These are phyloP conservation scores for Eubucco bourcierii DNA, from an alignment of 2,113 vertebrate species.

Conservation along the genomic window DNA sequence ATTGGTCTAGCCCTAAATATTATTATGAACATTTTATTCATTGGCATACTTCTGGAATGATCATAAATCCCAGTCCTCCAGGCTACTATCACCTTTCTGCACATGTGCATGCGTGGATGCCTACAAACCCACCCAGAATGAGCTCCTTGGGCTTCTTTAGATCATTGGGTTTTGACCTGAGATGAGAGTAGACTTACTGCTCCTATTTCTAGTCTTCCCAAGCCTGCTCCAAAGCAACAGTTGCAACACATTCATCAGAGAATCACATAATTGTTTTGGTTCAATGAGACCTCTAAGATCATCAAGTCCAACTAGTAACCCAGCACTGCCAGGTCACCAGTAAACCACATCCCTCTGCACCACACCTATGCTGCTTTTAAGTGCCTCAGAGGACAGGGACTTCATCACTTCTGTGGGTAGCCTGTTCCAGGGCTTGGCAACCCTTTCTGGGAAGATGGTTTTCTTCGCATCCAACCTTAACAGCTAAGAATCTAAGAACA, in stretches of 20 bases:
- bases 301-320: no score
- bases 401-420: background rate
- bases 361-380: no score
- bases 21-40: constrained; percentile 26
- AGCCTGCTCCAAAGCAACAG: background rate
- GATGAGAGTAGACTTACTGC: background rate
- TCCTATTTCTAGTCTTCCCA: background rate
- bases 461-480: background rate
- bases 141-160: background rate
- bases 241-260: background rate
- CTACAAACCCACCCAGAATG: accelerated
- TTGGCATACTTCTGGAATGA: background rate
- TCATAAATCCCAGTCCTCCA: constrained; percentile 1
- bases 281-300: no score
- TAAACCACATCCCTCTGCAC: no score
- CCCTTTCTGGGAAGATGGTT: background rate
- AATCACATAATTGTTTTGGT: background rate
- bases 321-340: no score
- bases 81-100: background rate
- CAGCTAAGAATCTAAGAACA: background rate
- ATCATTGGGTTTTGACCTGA: background rate
- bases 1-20: constrained; percentile 36
- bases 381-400: no score
- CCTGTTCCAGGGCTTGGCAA: background rate
- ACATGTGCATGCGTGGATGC: background rate